Evolutionary conservation across 1,140 invertebrate species (phyloP).

Genomic region (Pteromalus puparum): DNA sequence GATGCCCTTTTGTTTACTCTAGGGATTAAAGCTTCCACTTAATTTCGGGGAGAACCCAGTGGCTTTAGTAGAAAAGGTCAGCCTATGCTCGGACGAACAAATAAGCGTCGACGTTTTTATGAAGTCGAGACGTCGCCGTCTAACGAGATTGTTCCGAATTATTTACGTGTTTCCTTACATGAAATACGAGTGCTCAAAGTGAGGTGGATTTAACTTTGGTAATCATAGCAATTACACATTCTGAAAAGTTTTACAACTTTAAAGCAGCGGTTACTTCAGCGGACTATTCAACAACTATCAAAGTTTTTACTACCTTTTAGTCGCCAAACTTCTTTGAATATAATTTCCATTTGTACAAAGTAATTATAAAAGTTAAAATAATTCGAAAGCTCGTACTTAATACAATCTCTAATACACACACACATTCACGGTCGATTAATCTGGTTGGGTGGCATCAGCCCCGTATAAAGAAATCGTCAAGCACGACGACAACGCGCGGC

Average conservation of each 20-base stretch:
- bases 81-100: not conserved
- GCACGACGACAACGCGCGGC: not conserved
- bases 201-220: not conserved
- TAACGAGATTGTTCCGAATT: too few species aligned
- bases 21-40: not conserved
- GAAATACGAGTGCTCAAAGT: too few species aligned
- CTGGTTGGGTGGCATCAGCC: not conserved
- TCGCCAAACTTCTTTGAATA: not conserved
- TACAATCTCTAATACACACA: not conserved
- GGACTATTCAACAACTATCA: too few species aligned
- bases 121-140: not conserved
- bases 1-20: not conserved
- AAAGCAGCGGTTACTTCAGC: too few species aligned
- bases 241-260: too few species aligned
- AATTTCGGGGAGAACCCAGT: not conserved
- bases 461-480: not conserved
- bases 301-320: not conserved
- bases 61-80: not conserved
- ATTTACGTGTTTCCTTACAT: too few species aligned
- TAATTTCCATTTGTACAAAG: not conserved
- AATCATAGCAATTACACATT: too few species aligned
- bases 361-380: not conserved
- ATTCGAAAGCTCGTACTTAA: not conserved
- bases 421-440: not conserved
- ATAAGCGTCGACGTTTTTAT: not conserved